phyloP scores from a whole-genome alignment of 2,113 vertebrate genomes.

The Sphyrna mokarran region DNA sequence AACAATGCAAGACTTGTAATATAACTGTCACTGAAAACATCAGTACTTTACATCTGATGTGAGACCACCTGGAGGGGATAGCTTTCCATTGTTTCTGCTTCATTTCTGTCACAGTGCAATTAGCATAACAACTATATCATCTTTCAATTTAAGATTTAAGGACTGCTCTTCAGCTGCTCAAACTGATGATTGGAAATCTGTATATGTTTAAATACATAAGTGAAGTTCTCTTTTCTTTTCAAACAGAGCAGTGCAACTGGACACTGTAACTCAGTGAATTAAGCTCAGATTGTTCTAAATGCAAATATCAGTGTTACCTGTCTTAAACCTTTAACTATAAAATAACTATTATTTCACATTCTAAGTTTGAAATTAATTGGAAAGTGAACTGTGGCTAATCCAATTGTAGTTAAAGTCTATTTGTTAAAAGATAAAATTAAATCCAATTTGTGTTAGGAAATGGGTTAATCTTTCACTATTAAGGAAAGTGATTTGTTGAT shows the following conservation, averaged over 20 bases:
- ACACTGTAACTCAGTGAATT: background rate
- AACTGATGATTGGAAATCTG: background rate
- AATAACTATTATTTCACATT: background rate
- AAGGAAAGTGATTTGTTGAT: background rate
- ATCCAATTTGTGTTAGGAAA: conserved; percentile 5
- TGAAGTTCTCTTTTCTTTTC: background rate
- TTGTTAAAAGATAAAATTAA: background rate
- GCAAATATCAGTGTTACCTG: background rate
- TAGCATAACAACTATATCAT: background rate
- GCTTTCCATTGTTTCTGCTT: background rate
- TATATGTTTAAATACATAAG: background rate
- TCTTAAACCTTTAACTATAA: background rate
- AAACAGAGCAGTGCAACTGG: background rate
- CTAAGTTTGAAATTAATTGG: background rate
- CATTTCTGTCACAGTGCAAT: background rate
- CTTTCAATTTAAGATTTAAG: background rate
- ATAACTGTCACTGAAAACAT: background rate
- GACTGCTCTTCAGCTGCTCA: background rate
- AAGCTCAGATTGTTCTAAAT: background rate
- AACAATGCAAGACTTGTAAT: background rate
- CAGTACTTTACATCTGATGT: background rate
- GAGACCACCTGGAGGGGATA: background rate
- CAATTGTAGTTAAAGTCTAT: background rate
- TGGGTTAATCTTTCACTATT: background rate
- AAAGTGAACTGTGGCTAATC: background rate